Conservation (phyloP, 1,140 invertebrate species). For the Drusus annulatus region DNA sequence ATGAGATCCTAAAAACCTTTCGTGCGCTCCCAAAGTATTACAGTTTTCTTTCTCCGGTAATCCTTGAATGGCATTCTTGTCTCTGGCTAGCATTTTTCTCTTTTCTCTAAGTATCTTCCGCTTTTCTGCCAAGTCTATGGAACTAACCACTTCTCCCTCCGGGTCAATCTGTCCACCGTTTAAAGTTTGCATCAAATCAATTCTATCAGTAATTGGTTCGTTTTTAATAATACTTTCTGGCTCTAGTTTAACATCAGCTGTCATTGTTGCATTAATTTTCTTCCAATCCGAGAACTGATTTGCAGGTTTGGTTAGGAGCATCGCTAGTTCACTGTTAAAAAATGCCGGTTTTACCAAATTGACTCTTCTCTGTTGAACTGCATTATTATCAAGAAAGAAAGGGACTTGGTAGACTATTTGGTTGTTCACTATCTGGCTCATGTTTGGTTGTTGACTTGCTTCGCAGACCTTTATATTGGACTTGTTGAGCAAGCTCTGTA, state of each 20-base stretch:
- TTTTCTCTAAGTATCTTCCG: constrained; percentile 61
- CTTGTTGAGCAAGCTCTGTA: constrained; percentile 55
- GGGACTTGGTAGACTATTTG: constrained; percentile 68
- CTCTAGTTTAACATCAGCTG: neutral
- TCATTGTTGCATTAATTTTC: constrained; percentile 27
- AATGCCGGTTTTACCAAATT: constrained; percentile 40
- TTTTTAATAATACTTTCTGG: constrained; percentile 26
- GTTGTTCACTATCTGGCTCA: constrained; percentile 62
- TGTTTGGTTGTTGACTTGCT: constrained; percentile 2
- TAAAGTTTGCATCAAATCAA: neutral
- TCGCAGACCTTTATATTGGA: constrained; percentile 43
- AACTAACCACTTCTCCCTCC: constrained; percentile 65
- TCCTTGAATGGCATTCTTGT: constrained; percentile 30
- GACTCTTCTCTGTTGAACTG: neutral
- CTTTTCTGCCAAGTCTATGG: constrained; percentile 67
- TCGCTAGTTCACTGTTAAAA: constrained; percentile 52
- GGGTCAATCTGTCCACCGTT: constrained; percentile 11
- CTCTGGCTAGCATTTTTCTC: constrained; percentile 34
- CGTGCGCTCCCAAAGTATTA: neutral
- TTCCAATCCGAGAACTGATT: constrained; percentile 38
- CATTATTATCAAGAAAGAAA: constrained; percentile 62
- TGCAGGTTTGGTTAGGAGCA: constrained; percentile 47
- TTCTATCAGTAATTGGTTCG: constrained; percentile 9
- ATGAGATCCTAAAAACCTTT: constrained; percentile 31
- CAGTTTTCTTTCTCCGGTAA: constrained; percentile 26